Conservation (phyloP, 2,888 invertebrate species). For the Teinopalpus imperialis region DNA sequence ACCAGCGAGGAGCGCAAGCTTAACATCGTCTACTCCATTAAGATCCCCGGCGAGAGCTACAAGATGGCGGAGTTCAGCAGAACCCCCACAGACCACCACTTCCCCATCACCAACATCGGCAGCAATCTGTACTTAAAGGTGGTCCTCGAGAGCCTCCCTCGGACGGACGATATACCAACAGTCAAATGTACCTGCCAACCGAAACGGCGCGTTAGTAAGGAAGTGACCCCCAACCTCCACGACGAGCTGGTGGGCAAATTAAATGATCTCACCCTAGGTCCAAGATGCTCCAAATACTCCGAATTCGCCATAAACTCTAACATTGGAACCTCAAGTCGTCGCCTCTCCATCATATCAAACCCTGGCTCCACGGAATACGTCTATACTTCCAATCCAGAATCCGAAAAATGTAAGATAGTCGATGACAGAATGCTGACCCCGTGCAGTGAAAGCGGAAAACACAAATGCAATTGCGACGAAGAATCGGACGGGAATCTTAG, state of each 20-base stretch:
- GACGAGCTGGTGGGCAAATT: slow-evolving; percentile 66
- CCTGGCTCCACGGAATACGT: slow-evolving; percentile 41
- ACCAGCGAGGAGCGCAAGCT: slow-evolving; percentile 55
- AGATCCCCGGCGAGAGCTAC: slow-evolving; percentile 84
- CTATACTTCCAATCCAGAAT: slow-evolving; percentile 36
- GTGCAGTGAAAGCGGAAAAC: slow-evolving; percentile 89
- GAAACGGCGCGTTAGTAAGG: slow-evolving; percentile 62
- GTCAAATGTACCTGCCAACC: slow-evolving; percentile 69
- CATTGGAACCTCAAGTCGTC: slow-evolving; percentile 44
- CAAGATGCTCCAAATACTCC: slow-evolving; percentile 45
- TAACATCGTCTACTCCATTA: slow-evolving; percentile 86
- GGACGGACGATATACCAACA: slow-evolving; percentile 87
- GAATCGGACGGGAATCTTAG: slow-evolving; percentile 80
- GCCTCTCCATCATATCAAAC: slow-evolving; percentile 47
- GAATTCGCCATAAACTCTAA: slow-evolving; percentile 47
- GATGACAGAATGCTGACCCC: slow-evolving; percentile 87
- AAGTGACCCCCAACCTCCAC: slow-evolving; percentile 47
- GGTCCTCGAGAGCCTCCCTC: slow-evolving; percentile 86
- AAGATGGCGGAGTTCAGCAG: slow-evolving; percentile 78
- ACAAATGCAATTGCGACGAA: slow-evolving; percentile 88
- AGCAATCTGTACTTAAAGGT: slow-evolving; percentile 83
- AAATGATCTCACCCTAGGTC: slow-evolving; percentile 71
- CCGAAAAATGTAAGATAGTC: slow-evolving; percentile 56
- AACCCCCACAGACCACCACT: slow-evolving; percentile 85
- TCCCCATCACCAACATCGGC: slow-evolving; percentile 87